Evolutionary conservation across 92 coral and sea anemone genomes (phyloP).

Genomic region (Paramuricea clavata): DNA sequence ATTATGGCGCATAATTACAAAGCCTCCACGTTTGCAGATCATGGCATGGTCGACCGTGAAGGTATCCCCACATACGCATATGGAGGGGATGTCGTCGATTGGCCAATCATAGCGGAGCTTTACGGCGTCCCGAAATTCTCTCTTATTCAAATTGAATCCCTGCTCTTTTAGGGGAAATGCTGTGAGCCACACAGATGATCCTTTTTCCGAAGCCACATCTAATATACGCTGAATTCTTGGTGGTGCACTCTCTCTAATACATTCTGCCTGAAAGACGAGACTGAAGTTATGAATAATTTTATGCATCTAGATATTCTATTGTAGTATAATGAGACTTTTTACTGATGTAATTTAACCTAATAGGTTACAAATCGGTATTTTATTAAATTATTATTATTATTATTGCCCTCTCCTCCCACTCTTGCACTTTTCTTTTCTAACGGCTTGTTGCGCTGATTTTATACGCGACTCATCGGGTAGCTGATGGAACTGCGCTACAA

Average conservation of each 20-base stretch:
- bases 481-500: constrained; percentile 54
- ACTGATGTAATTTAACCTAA: too few species aligned
- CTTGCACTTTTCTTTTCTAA: constrained; percentile 49
- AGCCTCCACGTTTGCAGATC: constrained; percentile 50
- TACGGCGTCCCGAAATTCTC: constrained; percentile 59
- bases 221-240: constrained; percentile 47
- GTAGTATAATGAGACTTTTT: too few species aligned
- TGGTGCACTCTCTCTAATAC: constrained; percentile 37
- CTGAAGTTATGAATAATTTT: too few species aligned
- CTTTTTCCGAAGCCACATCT: constrained; percentile 56
- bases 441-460: constrained; percentile 49
- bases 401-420: constrained; percentile 39
- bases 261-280: too few species aligned
- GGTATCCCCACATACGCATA: constrained; percentile 42
- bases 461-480: constrained; percentile 58
- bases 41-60: constrained; percentile 50
- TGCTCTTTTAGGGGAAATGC: constrained; percentile 48
- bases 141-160: constrained; percentile 46
- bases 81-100: constrained; percentile 36
- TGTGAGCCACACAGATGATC: constrained; percentile 65
- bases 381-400: too few species aligned
- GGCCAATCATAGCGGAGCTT: constrained; percentile 68
- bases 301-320: too few species aligned
- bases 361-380: too few species aligned
- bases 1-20: constrained; percentile 57